A percentile compares a stretch with the other conserved stretches of the same genome.
These are phyloP conservation scores for Cheilosia vernalis DNA, from an alignment of 2,888 invertebrate species.

Conservation along the genomic window DNA sequence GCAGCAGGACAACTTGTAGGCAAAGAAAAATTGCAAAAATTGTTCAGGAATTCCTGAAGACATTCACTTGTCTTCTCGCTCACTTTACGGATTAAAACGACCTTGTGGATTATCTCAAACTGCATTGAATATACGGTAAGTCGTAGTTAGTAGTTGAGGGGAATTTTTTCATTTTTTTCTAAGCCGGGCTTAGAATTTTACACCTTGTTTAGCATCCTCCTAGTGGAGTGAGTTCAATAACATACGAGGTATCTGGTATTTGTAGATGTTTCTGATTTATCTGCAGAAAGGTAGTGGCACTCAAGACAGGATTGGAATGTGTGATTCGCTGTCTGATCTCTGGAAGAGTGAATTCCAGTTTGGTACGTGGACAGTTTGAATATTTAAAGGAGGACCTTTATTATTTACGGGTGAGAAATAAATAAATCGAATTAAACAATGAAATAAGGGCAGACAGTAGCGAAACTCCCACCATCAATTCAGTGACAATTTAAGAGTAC, in stretches of 20 bases:
- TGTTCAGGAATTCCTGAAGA: conserved; percentile 44
- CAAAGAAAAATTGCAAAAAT: conserved; percentile 27
- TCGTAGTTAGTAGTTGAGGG: background rate
- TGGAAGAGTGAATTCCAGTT: no score
- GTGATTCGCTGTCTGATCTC: background rate
- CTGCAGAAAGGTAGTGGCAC: background rate
- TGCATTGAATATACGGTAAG: conserved; percentile 64
- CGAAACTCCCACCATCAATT: no score
- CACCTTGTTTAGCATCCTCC: background rate
- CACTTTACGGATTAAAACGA: conserved; percentile 68
- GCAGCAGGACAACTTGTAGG: conserved; percentile 26
- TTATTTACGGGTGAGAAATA: no score
- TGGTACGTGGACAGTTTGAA: no score
- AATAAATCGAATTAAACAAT: no score
- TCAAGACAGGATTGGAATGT: background rate
- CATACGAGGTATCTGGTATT: background rate
- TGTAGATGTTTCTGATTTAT: background rate
- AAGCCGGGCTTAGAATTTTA: conserved; percentile 21
- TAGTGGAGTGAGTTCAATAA: conserved; percentile 5
- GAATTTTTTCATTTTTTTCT: background rate
- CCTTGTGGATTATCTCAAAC: conserved; percentile 70
- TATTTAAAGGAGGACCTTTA: no score
- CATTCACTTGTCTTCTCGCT: conserved; percentile 11
- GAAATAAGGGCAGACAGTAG: no score
- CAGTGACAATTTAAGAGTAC: no score